These are phyloP conservation scores for Porites lobata DNA, from an alignment of 92 coral and sea anemone species.

Conservation along the genomic window DNA sequence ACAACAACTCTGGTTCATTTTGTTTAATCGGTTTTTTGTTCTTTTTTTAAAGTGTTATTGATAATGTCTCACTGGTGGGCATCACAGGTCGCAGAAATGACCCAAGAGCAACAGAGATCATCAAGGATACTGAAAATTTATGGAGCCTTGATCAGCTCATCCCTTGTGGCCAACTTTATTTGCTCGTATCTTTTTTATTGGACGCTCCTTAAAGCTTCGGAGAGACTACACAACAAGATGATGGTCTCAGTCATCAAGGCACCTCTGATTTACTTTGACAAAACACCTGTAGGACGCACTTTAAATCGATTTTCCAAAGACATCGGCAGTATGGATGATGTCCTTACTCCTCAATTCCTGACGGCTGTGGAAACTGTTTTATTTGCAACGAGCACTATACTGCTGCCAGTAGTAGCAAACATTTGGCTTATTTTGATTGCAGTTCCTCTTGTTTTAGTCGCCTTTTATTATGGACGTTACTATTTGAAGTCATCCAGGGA, in stretches of 20 bases:
- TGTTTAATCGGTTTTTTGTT: background rate
- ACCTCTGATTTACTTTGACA: slow-evolving; percentile 47
- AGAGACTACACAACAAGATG: slow-evolving; percentile 57
- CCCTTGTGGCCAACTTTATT: background rate
- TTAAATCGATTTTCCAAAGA: slow-evolving; percentile 63
- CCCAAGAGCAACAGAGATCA: background rate
- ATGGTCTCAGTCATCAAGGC: slow-evolving; percentile 23
- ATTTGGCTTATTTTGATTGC: slow-evolving; percentile 39
- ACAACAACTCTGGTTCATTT: no score
- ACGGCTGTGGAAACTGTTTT: slow-evolving; percentile 7
- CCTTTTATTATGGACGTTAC: slow-evolving; percentile 52
- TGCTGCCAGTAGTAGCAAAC: slow-evolving; percentile 19
- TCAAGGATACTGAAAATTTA: background rate
- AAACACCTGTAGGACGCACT: slow-evolving; percentile 60
- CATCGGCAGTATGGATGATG: slow-evolving; percentile 59
- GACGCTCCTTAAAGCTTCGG: slow-evolving; percentile 37
- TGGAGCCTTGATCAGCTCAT: background rate
- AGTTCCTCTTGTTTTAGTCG: slow-evolving; percentile 36
- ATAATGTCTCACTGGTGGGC: slow-evolving; percentile 18
- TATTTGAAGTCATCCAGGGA: slow-evolving; percentile 74
- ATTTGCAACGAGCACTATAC: background rate
- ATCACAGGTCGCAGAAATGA: slow-evolving; percentile 11
- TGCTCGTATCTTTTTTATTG: background rate
- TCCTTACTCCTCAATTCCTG: background rate
- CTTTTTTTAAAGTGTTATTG: slow-evolving; percentile 4